Conservation (phyloP, 1,140 invertebrate genomes). For the Bombus waltoni region DNA sequence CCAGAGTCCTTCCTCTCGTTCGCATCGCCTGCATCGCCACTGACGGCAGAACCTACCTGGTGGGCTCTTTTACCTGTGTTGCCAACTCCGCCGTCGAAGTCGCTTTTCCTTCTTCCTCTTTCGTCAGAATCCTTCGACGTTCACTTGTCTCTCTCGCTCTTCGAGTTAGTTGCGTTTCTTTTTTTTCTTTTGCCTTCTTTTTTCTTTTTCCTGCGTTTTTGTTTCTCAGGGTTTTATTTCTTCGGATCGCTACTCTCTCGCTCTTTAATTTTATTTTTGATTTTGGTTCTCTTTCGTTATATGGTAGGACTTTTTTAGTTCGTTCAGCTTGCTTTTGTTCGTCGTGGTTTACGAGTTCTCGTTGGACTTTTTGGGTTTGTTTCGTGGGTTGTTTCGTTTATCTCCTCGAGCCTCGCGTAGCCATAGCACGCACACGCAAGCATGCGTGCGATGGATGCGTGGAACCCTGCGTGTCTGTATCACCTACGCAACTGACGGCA, state of each 20-base stretch:
- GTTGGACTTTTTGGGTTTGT: background rate
- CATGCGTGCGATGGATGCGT: constrained; percentile 44
- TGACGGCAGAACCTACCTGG: constrained; percentile 63
- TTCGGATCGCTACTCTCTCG: background rate
- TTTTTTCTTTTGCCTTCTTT: background rate
- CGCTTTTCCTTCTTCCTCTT: constrained; percentile 2
- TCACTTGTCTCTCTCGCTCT: background rate
- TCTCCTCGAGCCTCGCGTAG: background rate
- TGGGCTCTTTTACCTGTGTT: constrained; percentile 55
- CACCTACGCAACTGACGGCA: constrained; percentile 75
- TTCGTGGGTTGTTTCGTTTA: background rate
- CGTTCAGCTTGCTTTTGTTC: too few relatives aligned
- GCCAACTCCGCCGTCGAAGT: constrained; percentile 35
- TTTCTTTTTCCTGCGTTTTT: background rate
- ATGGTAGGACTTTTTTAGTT: background rate
- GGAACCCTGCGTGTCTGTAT: constrained; percentile 66
- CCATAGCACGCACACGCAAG: constrained; percentile 20
- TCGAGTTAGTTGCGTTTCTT: background rate
- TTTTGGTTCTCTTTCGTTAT: background rate
- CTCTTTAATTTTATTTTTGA: background rate
- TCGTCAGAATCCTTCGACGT: background rate
- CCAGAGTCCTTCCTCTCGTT: constrained; percentile 67
- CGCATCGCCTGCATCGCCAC: constrained; percentile 52
- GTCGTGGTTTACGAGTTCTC: background rate
- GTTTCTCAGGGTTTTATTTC: too few relatives aligned